Conservation (phyloP, 2,113 vertebrate genomes). For the Hiodon alosoides region DNA sequence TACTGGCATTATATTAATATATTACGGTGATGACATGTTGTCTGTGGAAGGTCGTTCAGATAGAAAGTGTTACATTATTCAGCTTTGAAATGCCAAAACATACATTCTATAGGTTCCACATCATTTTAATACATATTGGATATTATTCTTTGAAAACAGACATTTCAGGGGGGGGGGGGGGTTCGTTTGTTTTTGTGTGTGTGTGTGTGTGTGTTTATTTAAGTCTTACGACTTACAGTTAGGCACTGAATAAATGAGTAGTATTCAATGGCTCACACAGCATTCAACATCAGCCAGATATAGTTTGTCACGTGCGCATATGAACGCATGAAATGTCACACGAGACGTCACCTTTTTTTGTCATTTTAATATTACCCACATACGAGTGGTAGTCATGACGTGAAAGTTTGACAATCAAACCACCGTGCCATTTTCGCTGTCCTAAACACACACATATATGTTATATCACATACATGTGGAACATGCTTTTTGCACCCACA, state of each 20-base stretch:
- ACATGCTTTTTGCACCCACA: too few species aligned
- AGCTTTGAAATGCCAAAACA: conserved; percentile 22
- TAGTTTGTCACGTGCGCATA: too few species aligned
- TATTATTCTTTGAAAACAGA: background rate
- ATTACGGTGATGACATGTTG: conserved; percentile 13
- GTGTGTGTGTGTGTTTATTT: background rate
- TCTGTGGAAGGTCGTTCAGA: conserved; percentile 22
- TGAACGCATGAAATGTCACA: too few species aligned
- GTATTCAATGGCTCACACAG: background rate
- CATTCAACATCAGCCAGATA: too few species aligned
- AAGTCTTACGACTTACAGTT: background rate
- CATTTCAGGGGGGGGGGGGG: conserved; percentile 7
- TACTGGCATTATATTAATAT: conserved; percentile 17
- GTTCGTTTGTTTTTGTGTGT: conserved; percentile 9
- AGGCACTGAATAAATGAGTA: background rate
- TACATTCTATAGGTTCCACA: conserved; percentile 6
- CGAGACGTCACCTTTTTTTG: too few species aligned
- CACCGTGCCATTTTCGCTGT: too few species aligned
- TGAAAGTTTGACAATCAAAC: too few species aligned
- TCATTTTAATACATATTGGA: conserved; percentile 13
- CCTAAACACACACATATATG: too few species aligned
- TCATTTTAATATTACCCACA: too few species aligned
- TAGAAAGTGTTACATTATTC: conserved; percentile 26
- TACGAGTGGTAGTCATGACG: too few species aligned
- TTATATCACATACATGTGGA: too few species aligned